phyloP scores from a whole-genome alignment of 2,113 vertebrate species.

The Rhipidura dahli region DNA sequence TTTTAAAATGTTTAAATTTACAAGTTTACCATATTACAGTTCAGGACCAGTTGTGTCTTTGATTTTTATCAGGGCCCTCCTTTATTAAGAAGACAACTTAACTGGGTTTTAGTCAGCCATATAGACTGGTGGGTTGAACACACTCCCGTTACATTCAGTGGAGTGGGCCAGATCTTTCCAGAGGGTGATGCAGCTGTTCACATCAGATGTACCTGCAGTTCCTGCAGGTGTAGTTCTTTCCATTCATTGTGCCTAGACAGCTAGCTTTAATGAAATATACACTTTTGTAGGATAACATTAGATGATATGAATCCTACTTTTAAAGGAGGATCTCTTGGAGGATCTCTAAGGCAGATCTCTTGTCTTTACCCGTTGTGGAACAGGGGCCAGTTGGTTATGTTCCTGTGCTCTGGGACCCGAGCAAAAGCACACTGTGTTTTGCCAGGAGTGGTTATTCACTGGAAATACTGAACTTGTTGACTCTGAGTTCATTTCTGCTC shows the following conservation, averaged over 20 bases:
- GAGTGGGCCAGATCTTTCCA: background rate
- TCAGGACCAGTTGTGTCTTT: background rate
- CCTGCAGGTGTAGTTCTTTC: background rate
- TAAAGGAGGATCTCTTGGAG: background rate
- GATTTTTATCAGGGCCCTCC: background rate
- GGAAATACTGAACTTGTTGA: background rate
- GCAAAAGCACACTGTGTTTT: background rate
- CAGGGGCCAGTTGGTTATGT: background rate
- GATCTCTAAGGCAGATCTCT: background rate
- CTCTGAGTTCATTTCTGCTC: background rate
- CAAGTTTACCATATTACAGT: background rate
- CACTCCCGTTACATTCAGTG: fast-evolving
- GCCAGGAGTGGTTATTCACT: background rate
- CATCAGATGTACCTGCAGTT: background rate
- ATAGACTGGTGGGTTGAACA: background rate
- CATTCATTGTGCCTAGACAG: background rate
- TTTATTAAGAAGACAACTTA: background rate
- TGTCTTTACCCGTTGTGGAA: background rate
- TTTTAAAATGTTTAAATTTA: background rate
- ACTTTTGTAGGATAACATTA: background rate
- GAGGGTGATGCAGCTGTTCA: background rate
- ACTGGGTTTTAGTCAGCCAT: background rate
- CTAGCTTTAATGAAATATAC: background rate
- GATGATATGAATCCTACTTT: background rate
- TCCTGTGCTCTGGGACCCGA: background rate